These are phyloP conservation scores for Leiothrix lutea DNA, from an alignment of 2,113 vertebrate genomes.

Conservation along the genomic window DNA sequence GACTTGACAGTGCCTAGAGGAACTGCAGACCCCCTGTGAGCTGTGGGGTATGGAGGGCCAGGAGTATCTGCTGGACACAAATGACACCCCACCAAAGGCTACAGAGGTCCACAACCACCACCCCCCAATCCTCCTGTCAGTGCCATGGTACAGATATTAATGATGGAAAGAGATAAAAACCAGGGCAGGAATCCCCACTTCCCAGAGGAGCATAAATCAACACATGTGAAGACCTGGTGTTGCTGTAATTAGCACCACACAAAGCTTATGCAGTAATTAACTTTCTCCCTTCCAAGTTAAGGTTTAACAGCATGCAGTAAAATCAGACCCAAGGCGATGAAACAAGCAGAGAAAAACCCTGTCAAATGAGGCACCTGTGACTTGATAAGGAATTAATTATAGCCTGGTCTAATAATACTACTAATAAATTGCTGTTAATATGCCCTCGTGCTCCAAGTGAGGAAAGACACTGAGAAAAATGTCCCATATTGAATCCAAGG, in stretches of 20 bases:
- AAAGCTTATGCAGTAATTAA: slow-evolving; percentile 44
- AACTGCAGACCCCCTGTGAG: rapidly evolving
- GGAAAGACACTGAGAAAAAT: background rate
- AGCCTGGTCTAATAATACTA: background rate
- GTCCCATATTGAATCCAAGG: background rate
- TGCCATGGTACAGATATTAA: background rate
- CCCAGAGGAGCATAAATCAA: background rate
- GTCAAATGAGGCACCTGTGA: background rate
- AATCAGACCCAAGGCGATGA: background rate
- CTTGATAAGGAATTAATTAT: slow-evolving; percentile 13
- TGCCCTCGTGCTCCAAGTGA: background rate
- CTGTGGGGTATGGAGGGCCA: background rate
- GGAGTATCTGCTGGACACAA: background rate
- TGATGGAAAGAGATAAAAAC: background rate
- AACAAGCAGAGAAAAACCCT: background rate
- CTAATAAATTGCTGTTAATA: background rate
- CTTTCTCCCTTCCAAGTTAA: slow-evolving; percentile 19
- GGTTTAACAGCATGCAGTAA: slow-evolving; percentile 10
- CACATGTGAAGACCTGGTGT: background rate
- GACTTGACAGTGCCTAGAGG: background rate
- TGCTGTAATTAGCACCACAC: slow-evolving; percentile 14
- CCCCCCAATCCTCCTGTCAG: rapidly evolving
- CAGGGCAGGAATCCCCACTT: background rate
- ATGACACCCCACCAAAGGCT: background rate
- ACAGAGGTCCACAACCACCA: background rate